phyloP scores from a whole-genome alignment of 2,113 vertebrate species.

The Sus scrofa region DNA sequence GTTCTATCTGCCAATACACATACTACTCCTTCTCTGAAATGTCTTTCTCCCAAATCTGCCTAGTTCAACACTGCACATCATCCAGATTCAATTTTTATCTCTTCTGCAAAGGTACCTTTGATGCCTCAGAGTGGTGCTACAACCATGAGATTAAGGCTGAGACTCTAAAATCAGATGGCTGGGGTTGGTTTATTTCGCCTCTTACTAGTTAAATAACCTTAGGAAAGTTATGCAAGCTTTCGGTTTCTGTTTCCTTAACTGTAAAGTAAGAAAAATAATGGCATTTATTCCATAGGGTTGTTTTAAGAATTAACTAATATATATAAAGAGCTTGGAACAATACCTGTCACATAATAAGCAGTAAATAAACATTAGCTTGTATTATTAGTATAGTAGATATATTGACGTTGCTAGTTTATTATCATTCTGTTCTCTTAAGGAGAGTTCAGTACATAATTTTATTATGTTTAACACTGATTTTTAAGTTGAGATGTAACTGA shows the following conservation, averaged over 20 bases:
- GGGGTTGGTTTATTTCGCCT: not conserved
- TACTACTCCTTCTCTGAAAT: constrained; percentile 41
- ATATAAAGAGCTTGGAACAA: constrained; percentile 5
- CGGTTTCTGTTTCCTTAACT: not conserved
- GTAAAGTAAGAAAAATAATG: constrained; percentile 41
- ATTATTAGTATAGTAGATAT: not conserved
- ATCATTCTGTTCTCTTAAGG: not conserved
- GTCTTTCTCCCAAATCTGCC: not conserved
- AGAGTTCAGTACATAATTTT: constrained; percentile 14
- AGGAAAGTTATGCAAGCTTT: constrained; percentile 13
- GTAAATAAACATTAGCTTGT: not conserved
- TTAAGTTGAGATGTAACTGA: not conserved
- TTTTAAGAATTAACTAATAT: not conserved
- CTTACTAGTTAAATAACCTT: not conserved
- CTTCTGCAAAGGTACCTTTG: constrained; percentile 1
- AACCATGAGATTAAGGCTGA: constrained; percentile 10
- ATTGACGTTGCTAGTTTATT: constrained; percentile 19
- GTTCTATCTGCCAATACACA: not conserved
- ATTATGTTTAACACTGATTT: constrained; percentile 44
- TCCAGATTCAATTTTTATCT: not conserved
- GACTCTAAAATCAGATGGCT: not conserved
- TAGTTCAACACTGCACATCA: not conserved
- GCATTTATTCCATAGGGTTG: not conserved
- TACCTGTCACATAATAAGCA: not conserved
- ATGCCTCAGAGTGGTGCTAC: constrained; percentile 6